Conservation (phyloP, 2,113 vertebrate genomes). For the Hippocampus mohnikei region DNA sequence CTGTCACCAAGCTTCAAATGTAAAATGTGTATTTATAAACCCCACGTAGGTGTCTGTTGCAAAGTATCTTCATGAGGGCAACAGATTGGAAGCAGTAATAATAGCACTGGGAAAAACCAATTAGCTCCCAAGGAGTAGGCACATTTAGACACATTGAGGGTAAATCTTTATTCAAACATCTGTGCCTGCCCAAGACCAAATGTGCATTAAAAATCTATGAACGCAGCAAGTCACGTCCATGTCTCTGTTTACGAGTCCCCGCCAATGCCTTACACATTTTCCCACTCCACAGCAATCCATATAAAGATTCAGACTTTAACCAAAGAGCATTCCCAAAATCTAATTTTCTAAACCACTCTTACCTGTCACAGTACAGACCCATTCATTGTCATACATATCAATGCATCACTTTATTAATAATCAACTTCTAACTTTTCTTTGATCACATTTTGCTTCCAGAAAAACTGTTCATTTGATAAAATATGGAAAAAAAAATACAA, state of each 20-base stretch:
- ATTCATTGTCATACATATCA: background rate
- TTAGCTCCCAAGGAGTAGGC: constrained; percentile 39
- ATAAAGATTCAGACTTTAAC: background rate
- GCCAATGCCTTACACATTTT: background rate
- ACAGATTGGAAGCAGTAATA: constrained; percentile 42
- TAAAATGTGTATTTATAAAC: constrained; percentile 43
- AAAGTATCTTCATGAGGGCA: constrained; percentile 27
- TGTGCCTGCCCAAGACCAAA: background rate
- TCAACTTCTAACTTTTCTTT: background rate
- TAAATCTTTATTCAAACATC: constrained; percentile 2
- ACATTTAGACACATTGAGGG: constrained; percentile 17
- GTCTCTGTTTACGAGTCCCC: background rate
- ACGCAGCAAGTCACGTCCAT: background rate
- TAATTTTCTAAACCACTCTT: background rate
- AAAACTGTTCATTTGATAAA: background rate
- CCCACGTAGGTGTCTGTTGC: constrained; percentile 27
- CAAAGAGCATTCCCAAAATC: background rate
- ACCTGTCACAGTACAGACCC: background rate
- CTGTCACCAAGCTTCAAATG: constrained; percentile 8
- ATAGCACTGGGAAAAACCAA: constrained; percentile 42
- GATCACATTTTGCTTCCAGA: background rate
- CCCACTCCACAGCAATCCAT: background rate
- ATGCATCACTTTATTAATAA: background rate
- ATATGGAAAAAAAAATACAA: background rate
- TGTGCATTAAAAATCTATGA: background rate